Evolutionary conservation across 2,113 vertebrate genomes (phyloP).

Genomic region (Plestiodon gilberti): DNA sequence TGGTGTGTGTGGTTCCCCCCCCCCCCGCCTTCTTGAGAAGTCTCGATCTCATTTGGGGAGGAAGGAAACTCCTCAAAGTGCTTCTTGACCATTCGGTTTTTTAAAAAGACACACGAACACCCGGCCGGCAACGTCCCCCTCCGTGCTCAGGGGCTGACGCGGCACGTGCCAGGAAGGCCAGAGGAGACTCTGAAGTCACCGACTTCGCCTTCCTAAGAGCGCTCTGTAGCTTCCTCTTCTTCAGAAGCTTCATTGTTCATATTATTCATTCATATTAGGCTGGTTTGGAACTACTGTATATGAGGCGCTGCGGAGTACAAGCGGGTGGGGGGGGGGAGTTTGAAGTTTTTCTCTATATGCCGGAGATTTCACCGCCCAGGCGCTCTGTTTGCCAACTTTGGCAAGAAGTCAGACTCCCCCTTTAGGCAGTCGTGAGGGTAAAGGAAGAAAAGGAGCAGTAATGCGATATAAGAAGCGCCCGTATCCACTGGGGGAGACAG

Average conservation of each 20-base stretch:
- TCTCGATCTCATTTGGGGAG: neutral
- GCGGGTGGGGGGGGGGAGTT: no score
- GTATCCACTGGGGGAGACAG: neutral
- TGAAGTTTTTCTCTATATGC: conserved; percentile 31
- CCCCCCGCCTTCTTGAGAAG: no score
- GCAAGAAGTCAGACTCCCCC: conserved; percentile 31
- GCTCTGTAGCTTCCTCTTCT: conserved; percentile 15
- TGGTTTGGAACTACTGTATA: conserved; percentile 45
- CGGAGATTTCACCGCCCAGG: conserved; percentile 40
- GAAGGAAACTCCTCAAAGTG: neutral
- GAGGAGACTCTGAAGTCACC: neutral
- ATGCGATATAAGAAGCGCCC: no score
- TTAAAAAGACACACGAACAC: no score
- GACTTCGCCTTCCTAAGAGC: neutral
- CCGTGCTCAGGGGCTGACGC: neutral
- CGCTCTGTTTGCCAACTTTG: conserved; percentile 35
- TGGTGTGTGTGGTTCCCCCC: no score
- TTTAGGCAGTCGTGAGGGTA: conserved; percentile 28
- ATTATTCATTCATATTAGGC: conserved; percentile 44
- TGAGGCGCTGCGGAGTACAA: conserved; percentile 51
- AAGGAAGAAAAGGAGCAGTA: neutral
- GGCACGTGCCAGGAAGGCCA: neutral
- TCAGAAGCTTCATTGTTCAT: conserved; percentile 41
- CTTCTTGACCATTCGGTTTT: neutral
- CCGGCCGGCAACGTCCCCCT: neutral